Evolutionary conservation across 2,113 vertebrate genomes (phyloP).

Genomic region (Falco punctatus): DNA sequence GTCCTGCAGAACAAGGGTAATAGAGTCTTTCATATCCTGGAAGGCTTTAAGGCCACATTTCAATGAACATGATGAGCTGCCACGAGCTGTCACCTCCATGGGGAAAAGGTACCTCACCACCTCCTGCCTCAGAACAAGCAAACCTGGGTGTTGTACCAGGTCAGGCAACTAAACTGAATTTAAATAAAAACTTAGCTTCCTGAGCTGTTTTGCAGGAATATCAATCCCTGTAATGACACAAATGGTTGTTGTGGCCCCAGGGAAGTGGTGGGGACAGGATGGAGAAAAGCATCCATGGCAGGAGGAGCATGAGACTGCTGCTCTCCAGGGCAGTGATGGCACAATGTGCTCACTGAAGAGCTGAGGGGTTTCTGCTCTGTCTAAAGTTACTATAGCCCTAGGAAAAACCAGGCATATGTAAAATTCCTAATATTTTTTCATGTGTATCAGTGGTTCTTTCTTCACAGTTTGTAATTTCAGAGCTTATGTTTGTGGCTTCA

Average conservation of each 20-base stretch:
- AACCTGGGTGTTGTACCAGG: neutral
- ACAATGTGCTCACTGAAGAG: too few relatives aligned
- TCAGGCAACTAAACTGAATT: neutral
- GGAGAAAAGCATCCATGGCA: neutral
- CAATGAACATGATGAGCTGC: neutral
- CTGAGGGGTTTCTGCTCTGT: neutral
- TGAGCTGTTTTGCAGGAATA: neutral
- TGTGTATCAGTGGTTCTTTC: neutral
- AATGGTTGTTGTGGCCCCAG: neutral
- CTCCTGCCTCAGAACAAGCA: neutral
- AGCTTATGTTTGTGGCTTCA: neutral
- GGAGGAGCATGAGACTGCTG: neutral
- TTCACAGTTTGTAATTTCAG: neutral
- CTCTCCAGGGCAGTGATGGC: neutral
- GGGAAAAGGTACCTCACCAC: neutral
- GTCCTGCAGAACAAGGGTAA: neutral
- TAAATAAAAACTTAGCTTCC: neutral
- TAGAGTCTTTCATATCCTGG: neutral
- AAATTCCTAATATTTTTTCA: neutral
- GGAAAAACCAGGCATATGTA: neutral
- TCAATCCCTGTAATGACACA: neutral
- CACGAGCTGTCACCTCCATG: neutral
- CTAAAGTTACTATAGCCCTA: neutral
- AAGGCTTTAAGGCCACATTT: neutral
- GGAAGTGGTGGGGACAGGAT: neutral